A percentile compares a stretch with the other conserved stretches of the same genome.
phyloP scores from a whole-genome alignment of 2,797 vertebrate species.

The Sarcophilus harrisii region DNA sequence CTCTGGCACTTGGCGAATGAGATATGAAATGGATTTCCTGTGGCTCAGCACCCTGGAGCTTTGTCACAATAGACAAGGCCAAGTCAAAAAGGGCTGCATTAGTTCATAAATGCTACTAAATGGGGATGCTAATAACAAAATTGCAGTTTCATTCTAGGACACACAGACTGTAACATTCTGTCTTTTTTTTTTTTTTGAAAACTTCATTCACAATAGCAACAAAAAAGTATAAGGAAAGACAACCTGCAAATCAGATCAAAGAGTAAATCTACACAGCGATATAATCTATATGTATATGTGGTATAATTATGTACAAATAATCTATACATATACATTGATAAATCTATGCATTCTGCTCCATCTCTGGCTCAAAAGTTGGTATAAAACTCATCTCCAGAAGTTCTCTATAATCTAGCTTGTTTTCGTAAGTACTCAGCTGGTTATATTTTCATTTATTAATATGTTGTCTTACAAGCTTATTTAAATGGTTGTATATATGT shows the following conservation, averaged over 20 bases:
- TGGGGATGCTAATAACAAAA: constrained; percentile 84
- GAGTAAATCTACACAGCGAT: constrained; percentile 23
- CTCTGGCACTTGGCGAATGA: constrained; percentile 82
- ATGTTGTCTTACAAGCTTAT: not conserved
- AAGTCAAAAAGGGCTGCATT: constrained; percentile 78
- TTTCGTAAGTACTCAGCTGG: not conserved
- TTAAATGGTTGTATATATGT: not conserved
- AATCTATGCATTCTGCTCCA: not conserved
- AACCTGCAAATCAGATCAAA: constrained; percentile 61
- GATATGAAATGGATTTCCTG: constrained; percentile 84
- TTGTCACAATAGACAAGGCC: constrained; percentile 86
- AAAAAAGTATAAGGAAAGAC: constrained; percentile 57
- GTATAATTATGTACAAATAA: not conserved
- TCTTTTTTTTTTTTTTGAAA: constrained; percentile 78
- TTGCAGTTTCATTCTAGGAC: constrained; percentile 84
- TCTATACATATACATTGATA: not conserved
- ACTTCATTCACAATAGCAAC: constrained; percentile 71
- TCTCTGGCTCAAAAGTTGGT: not conserved
- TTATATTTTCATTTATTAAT: not conserved
- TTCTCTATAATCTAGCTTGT: not conserved
- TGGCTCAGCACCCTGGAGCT: constrained; percentile 75
- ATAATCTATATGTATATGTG: not conserved
- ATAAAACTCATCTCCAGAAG: constrained; percentile 1
- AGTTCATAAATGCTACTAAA: constrained; percentile 80
- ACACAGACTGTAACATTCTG: constrained; percentile 72